A percentile compares a stretch with the other conserved stretches of the same genome.
These are phyloP conservation scores for Sitta carolinensis DNA, from an alignment of 2,797 vertebrate genomes.

Conservation along the genomic window DNA sequence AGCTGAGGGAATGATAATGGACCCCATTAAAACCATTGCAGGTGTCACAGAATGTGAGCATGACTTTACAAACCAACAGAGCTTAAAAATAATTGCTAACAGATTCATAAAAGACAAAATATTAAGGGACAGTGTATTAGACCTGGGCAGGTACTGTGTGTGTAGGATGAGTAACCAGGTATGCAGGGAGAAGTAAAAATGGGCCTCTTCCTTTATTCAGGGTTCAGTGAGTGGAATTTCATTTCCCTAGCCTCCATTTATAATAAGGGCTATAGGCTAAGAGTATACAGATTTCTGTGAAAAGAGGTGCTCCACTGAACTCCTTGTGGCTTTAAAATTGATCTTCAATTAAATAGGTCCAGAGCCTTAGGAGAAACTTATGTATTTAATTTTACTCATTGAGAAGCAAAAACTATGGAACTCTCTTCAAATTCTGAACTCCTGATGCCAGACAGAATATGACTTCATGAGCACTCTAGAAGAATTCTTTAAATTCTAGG, in stretches of 20 bases:
- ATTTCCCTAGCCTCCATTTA: neutral
- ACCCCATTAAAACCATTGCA: neutral
- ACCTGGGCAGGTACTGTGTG: neutral
- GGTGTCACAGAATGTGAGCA: neutral
- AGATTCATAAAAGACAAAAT: neutral
- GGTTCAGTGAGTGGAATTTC: neutral
- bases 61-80: neutral
- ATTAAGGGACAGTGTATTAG: neutral
- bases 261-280: neutral
- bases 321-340: neutral
- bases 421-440: neutral
- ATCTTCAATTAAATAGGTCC: neutral
- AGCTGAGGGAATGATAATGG: neutral
- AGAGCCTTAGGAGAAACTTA: neutral
- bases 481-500: neutral
- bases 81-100: neutral
- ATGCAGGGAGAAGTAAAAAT: neutral
- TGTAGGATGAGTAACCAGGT: neutral
- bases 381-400: neutral
- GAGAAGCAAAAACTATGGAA: neutral
- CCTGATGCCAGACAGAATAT: neutral
- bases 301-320: neutral
- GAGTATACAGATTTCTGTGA: neutral
- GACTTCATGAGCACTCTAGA: neutral
- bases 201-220: neutral